A percentile compares a stretch with the other conserved stretches of the same genome.
Evolutionary conservation across 1,140 invertebrate genomes (phyloP).

Genomic region (Microplitis demolitor): DNA sequence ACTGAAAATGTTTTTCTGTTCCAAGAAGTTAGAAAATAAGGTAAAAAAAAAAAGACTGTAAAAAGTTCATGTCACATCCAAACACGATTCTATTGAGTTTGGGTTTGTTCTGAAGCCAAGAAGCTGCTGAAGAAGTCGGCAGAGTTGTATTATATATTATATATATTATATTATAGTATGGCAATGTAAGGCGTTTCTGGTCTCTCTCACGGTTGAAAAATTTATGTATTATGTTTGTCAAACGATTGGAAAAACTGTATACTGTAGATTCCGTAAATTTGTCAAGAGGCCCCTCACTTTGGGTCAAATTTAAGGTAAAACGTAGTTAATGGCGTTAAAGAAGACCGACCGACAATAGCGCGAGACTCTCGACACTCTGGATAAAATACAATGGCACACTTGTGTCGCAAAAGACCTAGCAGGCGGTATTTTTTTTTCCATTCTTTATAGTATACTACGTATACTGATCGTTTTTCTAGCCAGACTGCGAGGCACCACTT

Average conservation of each 20-base stretch:
- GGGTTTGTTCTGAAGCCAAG: constrained; percentile 12
- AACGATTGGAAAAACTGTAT: constrained; percentile 26
- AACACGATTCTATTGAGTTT: constrained; percentile 1
- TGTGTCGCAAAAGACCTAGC: constrained; percentile 52
- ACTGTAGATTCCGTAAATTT: constrained; percentile 53
- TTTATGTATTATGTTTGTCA: constrained; percentile 29
- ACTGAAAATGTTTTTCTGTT: not conserved
- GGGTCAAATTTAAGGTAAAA: constrained; percentile 58
- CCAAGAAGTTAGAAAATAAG: not conserved
- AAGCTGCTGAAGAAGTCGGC: constrained; percentile 7
- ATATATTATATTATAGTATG: constrained; percentile 11
- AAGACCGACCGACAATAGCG: constrained; percentile 39
- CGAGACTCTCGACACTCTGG: constrained; percentile 36
- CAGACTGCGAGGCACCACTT: too few relatives aligned
- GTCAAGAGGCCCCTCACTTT: constrained; percentile 54
- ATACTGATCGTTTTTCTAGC: too few relatives aligned
- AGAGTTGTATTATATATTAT: not conserved
- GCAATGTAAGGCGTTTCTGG: too few relatives aligned
- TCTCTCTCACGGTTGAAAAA: constrained; percentile 16
- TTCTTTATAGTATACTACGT: not conserved
- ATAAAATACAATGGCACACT: constrained; percentile 59
- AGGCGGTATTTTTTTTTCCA: constrained; percentile 31
- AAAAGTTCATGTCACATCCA: not conserved
- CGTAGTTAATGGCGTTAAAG: constrained; percentile 58
- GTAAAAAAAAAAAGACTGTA: not conserved